These are phyloP conservation scores for Incurvaria masculella DNA, from an alignment of 2,888 invertebrate species.

Conservation along the genomic window DNA sequence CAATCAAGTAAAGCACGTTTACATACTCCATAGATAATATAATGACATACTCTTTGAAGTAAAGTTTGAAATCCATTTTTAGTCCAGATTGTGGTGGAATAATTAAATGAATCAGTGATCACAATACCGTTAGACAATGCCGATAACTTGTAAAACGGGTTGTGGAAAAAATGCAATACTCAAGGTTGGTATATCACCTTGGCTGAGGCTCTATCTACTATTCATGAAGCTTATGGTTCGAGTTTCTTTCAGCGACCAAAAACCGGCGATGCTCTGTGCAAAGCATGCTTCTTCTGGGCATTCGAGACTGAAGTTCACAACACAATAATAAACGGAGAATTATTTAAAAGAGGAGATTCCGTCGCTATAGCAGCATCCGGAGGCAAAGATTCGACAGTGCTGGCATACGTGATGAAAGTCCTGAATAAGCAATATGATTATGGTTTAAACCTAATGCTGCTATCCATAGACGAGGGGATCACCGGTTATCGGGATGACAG, in stretches of 20 bases:
- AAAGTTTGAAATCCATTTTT: too few species aligned
- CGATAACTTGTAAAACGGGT: slow-evolving; percentile 62
- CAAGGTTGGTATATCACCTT: slow-evolving; percentile 53
- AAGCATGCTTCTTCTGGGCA: slow-evolving; percentile 89
- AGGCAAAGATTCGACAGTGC: slow-evolving; percentile 96
- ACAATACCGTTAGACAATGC: slow-evolving; percentile 63
- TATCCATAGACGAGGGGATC: slow-evolving; percentile 99
- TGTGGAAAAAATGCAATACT: slow-evolving; percentile 74
- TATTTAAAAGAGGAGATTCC: slow-evolving; percentile 80
- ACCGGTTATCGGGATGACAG: slow-evolving; percentile 96
- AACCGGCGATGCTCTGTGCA: slow-evolving; percentile 89
- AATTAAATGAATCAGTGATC: too few species aligned
- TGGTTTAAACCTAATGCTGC: slow-evolving; percentile 80
- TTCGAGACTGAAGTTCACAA: slow-evolving; percentile 95
- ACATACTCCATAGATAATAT: too few species aligned
- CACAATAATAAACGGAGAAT: slow-evolving; percentile 76
- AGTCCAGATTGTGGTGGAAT: too few species aligned
- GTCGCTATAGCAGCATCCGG: slow-evolving; percentile 94
- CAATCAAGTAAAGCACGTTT: too few species aligned
- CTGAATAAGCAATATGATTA: slow-evolving; percentile 90
- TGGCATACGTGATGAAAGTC: slow-evolving; percentile 89
- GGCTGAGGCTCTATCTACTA: not conserved
- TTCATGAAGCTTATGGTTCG: not conserved
- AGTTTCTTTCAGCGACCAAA: slow-evolving; percentile 70
- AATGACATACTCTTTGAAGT: too few species aligned